Evolutionary conservation across 2,113 vertebrate species (phyloP), one percentile per base, ranked within the genome.

Genomic region (Cavia porcellus): DNA sequence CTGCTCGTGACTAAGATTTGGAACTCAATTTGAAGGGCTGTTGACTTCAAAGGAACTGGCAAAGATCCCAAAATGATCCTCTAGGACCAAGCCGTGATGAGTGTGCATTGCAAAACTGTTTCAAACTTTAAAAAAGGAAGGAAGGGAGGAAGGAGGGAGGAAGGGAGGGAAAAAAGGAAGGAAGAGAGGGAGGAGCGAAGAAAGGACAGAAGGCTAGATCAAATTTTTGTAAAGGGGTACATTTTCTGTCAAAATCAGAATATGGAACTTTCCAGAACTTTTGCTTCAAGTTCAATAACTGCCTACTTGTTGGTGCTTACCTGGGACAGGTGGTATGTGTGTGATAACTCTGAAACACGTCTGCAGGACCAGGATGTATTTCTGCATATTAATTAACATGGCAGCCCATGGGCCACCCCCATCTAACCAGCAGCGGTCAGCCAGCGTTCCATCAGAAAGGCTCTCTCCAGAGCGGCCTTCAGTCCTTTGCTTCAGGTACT

Each of bases 221-320:
- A 68, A 59, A 75, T 74, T 86, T 86, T 66, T 86, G 3, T 92
- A 59, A 57, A 28, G 47, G 24, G 70, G 1, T 84, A 47, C 87
- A 42, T 25, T 17, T 19, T 57, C 17, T 57, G 22, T 24, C 50
- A 92, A 95, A 80, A 91, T 92, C 80, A 87, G 55, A 92, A 86
- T 72, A 74, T 17, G 35, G 38, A 32, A 4, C n/a, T 62, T 38
- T n/a, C 10, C 62, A n/a, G 47, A 45, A 55, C 35, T 75, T 90
- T 94, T 82, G 38, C 42, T 50, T 35, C 19, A 17, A 17, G 50
- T 82, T 96, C 80, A 57, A 66, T 62, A 84, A 64, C 50, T 42
- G 52, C 35, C 0, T 62, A 30, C 47, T 57, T 86, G 70, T 28
- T 82, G 17, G 1, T 52, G 6, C 45, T 57, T 80, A 38, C 55